Conservation (phyloP, 2,113 vertebrate species). For the Phrynocephalus versicolor region DNA sequence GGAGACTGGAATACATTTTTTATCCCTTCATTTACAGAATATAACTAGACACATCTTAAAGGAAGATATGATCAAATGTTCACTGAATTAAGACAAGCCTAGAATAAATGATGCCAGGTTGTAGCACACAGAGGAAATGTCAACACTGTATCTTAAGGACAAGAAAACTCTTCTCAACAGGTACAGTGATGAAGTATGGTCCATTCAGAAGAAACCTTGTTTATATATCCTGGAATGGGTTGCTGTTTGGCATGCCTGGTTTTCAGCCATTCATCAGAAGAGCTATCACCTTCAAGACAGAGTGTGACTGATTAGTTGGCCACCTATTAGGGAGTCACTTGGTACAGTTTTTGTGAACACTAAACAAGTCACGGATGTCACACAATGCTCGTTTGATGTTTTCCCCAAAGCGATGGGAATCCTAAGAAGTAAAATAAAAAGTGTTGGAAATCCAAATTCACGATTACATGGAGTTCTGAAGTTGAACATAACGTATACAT, state of each 20-base stretch:
- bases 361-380: constrained; percentile 85
- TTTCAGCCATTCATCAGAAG: constrained; percentile 38
- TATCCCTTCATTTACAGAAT: constrained; percentile 54
- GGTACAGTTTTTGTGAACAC: constrained; percentile 70
- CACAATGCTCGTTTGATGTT: constrained; percentile 86
- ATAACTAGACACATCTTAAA: constrained; percentile 20
- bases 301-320: constrained; percentile 1
- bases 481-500: neutral
- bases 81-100: constrained; percentile 29
- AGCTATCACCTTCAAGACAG: constrained; percentile 26
- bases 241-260: constrained; percentile 31
- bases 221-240: constrained; percentile 22
- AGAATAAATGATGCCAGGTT: neutral
- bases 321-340: constrained; percentile 72
- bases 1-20: neutral
- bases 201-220: constrained; percentile 24
- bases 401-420: constrained; percentile 90
- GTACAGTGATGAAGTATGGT: neutral
- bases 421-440: constrained; percentile 71
- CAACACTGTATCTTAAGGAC: constrained; percentile 32
- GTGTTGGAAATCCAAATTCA: neutral
- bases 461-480: neutral
- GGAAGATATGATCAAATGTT: neutral
- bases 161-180: constrained; percentile 48
- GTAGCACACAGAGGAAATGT: constrained; percentile 1